Conservation (phyloP, 2,797 vertebrate species). For the Lagocephalus sceleratus region DNA sequence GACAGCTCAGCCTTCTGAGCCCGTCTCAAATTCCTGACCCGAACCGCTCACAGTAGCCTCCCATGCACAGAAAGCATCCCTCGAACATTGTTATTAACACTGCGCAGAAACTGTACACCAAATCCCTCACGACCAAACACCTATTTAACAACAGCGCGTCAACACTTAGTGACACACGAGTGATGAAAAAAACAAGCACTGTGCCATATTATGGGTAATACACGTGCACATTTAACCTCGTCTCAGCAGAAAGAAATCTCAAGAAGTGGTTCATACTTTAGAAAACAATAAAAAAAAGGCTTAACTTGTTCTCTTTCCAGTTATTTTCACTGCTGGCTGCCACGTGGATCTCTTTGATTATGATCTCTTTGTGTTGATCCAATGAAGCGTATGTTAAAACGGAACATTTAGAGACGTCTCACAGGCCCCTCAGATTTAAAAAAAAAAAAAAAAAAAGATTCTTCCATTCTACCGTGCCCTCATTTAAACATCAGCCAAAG, state of each 20-base stretch:
- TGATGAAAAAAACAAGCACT: conserved; percentile 14
- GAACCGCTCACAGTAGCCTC: conserved; percentile 24
- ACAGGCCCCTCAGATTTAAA: no score
- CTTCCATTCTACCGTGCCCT: no score
- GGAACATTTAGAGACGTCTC: no score
- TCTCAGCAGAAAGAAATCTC: neutral
- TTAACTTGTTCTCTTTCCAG: neutral
- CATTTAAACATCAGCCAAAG: no score
- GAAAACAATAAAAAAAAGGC: neutral
- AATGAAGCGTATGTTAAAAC: no score
- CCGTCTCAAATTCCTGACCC: conserved; percentile 48
- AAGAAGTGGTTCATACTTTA: no score
- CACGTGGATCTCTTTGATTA: no score
- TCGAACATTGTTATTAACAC: conserved; percentile 39
- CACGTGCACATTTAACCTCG: neutral
- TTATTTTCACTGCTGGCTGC: neutral
- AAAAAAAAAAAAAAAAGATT: no score
- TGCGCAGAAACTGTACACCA: conserved; percentile 10
- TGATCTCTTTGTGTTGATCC: no score
- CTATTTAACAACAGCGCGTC: conserved; percentile 25
- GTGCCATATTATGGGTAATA: conserved; percentile 4
- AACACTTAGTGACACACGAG: conserved; percentile 25
- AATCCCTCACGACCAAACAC: conserved; percentile 37
- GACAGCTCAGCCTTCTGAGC: conserved; percentile 28
- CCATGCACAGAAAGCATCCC: conserved; percentile 35